A percentile compares a stretch with the other conserved stretches of the same genome.
These are phyloP conservation scores for Tyrannus savana DNA, from an alignment of 2,113 vertebrate genomes.

Conservation along the genomic window DNA sequence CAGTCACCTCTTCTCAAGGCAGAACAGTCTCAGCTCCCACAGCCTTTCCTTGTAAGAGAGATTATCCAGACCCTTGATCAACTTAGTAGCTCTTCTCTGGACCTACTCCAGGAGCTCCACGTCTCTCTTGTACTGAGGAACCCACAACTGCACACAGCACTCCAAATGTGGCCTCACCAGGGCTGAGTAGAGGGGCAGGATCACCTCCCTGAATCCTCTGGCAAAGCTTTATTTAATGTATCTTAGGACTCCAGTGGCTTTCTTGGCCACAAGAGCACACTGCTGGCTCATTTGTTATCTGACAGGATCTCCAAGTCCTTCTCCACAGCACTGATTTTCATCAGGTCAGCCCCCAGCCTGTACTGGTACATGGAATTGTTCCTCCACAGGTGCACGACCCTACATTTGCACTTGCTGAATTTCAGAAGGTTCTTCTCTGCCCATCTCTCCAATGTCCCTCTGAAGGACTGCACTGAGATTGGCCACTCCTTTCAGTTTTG, in stretches of 20 bases:
- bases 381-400: background rate
- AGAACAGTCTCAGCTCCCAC: background rate
- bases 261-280: too few species aligned
- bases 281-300: too few species aligned
- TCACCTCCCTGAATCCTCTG: too few species aligned
- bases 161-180: too few species aligned
- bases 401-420: background rate
- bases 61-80: background rate
- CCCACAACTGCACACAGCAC: too few species aligned
- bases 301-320: too few species aligned
- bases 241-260: too few species aligned
- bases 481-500: background rate
- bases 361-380: background rate
- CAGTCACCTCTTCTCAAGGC: background rate
- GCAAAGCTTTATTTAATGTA: too few species aligned
- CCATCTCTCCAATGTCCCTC: background rate
- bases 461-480: background rate
- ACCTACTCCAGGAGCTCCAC: background rate
- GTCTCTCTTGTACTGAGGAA: background rate
- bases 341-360: too few species aligned
- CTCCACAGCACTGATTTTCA: too few species aligned
- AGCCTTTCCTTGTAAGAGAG: background rate
- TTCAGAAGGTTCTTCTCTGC: background rate
- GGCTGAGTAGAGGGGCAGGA: too few species aligned
- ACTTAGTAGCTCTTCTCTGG: background rate